phyloP scores from a whole-genome alignment of 2,113 vertebrate genomes.

The Acrocephalus arundinaceus region DNA sequence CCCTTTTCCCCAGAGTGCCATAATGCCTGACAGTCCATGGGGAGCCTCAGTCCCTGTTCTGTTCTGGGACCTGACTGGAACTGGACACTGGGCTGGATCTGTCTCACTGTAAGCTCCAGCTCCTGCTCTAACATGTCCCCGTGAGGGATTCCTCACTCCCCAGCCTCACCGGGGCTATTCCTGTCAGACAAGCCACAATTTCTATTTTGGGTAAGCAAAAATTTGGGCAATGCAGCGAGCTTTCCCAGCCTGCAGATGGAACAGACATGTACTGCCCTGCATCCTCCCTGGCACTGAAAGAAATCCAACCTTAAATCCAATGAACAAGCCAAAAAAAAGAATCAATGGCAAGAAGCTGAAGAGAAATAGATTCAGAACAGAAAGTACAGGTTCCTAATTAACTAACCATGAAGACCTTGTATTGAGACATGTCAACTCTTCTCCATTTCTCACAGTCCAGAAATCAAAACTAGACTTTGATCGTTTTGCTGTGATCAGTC shows the following conservation, averaged over 20 bases:
- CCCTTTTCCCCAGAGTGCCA: neutral
- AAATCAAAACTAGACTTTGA: neutral
- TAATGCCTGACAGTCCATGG: fast-evolving
- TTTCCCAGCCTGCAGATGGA: neutral
- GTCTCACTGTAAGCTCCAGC: neutral
- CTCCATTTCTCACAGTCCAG: neutral
- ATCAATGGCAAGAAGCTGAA: neutral
- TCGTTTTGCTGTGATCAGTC: neutral
- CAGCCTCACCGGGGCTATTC: neutral
- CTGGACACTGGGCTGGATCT: neutral
- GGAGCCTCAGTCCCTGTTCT: neutral
- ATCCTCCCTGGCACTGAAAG: neutral
- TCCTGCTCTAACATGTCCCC: neutral
- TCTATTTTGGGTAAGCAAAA: constrained; percentile 8
- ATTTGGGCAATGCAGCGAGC: neutral
- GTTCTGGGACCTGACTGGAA: neutral
- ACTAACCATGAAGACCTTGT: neutral
- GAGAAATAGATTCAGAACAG: neutral
- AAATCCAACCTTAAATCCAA: neutral
- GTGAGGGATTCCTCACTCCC: neutral
- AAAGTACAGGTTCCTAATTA: neutral
- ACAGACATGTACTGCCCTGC: neutral
- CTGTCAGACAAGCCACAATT: neutral
- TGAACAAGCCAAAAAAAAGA: neutral
- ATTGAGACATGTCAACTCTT: neutral